Evolutionary conservation across 2,888 invertebrate species (phyloP), one percentile per base, ranked within the genome.

Genomic region (Melanophora roralis): DNA sequence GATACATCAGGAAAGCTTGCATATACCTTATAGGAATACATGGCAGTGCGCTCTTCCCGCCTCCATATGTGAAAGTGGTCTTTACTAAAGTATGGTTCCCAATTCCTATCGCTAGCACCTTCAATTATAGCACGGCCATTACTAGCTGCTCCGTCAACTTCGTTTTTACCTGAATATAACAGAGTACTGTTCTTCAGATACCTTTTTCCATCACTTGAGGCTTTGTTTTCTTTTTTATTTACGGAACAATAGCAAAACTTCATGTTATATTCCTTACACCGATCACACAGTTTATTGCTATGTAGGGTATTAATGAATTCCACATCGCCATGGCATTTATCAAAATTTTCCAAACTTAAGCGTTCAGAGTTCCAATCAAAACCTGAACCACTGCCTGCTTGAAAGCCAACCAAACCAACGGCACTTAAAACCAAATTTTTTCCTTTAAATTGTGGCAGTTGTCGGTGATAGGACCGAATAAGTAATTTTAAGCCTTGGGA

Each of bases 21-120:
- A 90, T 95, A 96, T 0, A 97, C 95, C 93, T 96, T 97, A 86
- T 97, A 97, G 14, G 95, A 94, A 86, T 93, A 96, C 38, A 95
- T 90, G 1, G 95, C 94, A 0, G 92, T 91, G 53, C 92, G 91
- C 83, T 94, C 93, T 85, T 94, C 93, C 83, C 93, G 93, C 75
- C 95, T 91, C 97, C 97, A 97, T 40, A 97, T 94, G 12, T 95
- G 91, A 86, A 96, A 93, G 85, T 96, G 94, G 64, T 94, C 92
- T 12, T 94, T 93, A 86, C 95, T 95, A 84, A 96, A 93, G 86
- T 95, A 97, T 0, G 95, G 94, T 64, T 92, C 91, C 97, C 89
- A 89, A 3, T 82, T 78, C 12, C 83, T 82, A 12, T 87, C 85
- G 68, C 85, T 85, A 6, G 84, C 83, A 3, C 83, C 81, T 65